Conservation (phyloP, 2,888 invertebrate species). For the Chirona hameri region DNA sequence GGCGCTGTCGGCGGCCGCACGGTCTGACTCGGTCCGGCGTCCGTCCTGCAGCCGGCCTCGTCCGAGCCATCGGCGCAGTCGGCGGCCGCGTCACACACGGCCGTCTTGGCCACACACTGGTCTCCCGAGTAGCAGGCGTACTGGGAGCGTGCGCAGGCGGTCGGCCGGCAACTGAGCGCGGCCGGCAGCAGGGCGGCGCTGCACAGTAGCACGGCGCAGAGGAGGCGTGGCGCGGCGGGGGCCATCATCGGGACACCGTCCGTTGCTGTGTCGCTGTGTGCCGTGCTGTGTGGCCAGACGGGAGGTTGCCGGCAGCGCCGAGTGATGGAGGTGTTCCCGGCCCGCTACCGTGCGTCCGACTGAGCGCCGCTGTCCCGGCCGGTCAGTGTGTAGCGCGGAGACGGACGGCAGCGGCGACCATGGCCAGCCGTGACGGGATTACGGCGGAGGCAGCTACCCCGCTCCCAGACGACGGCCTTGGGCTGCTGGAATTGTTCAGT, state of each 20-base stretch:
- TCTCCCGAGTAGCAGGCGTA: conserved; percentile 38
- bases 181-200: conserved; percentile 81
- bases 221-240: not conserved
- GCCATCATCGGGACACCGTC: not conserved
- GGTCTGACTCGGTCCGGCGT: no score
- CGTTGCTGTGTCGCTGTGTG: not conserved
- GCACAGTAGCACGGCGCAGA: not conserved
- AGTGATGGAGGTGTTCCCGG: not conserved
- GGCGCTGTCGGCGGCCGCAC: no score
- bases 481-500: not conserved
- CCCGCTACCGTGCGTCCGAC: not conserved
- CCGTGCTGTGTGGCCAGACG: not conserved
- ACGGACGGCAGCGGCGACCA: not conserved
- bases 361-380: not conserved
- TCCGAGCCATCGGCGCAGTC: not conserved
- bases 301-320: not conserved
- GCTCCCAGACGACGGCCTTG: not conserved
- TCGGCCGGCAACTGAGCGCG: conserved; percentile 45
- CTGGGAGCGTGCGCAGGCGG: conserved; percentile 33
- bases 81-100: not conserved
- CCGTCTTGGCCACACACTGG: not conserved
- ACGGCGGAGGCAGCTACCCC: not conserved
- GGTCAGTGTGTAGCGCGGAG: not conserved
- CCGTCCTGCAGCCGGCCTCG: conserved; percentile 55
- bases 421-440: not conserved